Evolutionary conservation across 2,888 invertebrate species (phyloP).

Genomic region (Pyrochroa serraticornis): DNA sequence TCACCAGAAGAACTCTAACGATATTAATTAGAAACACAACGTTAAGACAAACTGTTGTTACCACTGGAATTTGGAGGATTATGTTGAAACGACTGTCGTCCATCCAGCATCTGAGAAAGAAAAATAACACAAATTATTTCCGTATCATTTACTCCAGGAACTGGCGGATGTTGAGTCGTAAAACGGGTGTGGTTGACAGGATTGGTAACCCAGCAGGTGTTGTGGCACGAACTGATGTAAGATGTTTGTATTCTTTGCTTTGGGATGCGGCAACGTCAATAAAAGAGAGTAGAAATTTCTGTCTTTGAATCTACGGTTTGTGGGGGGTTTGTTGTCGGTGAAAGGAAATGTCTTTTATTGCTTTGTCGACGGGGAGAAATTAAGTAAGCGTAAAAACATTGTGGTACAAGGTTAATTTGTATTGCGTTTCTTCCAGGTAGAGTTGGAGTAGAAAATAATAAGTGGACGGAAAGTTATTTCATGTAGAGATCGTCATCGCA

Average conservation of each 20-base stretch:
- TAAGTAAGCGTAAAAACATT: too few species aligned
- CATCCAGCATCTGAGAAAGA: constrained; percentile 53
- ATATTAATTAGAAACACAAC: constrained; percentile 88
- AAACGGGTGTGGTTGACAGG: constrained; percentile 7
- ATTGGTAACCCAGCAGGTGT: constrained; percentile 9
- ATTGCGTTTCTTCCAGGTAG: too few species aligned
- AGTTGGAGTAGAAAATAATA: too few species aligned
- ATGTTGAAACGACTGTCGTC: constrained; percentile 71
- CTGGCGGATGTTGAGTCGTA: too few species aligned
- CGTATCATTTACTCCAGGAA: too few species aligned
- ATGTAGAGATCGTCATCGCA: too few species aligned
- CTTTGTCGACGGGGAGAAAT: too few species aligned
- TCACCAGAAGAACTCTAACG: constrained; percentile 82
- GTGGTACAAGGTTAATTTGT: too few species aligned
- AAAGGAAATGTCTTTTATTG: too few species aligned
- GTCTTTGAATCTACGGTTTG: neutral
- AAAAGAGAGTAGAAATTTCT: constrained; percentile 15
- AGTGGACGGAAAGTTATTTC: too few species aligned
- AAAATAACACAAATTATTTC: neutral
- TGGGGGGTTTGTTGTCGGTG: too few species aligned
- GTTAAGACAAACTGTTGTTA: constrained; percentile 80
- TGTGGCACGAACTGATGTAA: constrained; percentile 7
- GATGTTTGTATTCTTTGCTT: constrained; percentile 11
- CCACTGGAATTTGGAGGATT: constrained; percentile 79
- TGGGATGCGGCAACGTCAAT: neutral